Conservation (phyloP, 2,797 vertebrate genomes). For the Amazona finschi region DNA sequence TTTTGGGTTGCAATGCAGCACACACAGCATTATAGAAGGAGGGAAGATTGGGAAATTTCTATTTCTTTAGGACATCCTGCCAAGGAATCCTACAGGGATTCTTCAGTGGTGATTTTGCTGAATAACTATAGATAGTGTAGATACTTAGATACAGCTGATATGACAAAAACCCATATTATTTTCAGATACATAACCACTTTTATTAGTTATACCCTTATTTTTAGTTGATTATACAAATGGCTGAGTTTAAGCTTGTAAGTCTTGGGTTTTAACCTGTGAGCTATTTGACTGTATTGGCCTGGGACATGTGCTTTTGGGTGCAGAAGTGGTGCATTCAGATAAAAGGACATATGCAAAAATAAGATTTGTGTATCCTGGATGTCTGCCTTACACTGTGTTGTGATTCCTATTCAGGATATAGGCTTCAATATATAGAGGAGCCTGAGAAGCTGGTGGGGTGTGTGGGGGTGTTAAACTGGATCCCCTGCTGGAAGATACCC, state of each 20-base stretch:
- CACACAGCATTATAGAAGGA: neutral
- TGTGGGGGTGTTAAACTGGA: neutral
- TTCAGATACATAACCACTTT: neutral
- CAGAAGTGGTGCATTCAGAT: neutral
- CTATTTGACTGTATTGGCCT: neutral
- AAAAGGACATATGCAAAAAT: neutral
- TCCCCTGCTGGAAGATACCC: neutral
- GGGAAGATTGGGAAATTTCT: neutral
- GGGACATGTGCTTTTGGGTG: neutral
- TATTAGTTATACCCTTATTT: neutral
- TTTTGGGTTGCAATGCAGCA: neutral
- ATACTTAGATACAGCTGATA: neutral
- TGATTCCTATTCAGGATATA: neutral
- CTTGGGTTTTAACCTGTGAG: neutral
- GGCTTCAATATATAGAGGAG: neutral
- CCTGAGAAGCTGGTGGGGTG: neutral
- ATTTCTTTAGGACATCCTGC: neutral
- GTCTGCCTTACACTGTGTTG: fast-evolving
- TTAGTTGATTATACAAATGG: neutral
- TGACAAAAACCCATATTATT: neutral
- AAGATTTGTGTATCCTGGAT: neutral
- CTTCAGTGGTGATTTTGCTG: neutral
- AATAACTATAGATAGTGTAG: neutral
- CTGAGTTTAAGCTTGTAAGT: neutral
- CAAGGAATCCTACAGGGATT: neutral